Evolutionary conservation across 2,797 vertebrate species (phyloP).

Genomic region (Phyllotis vaccarum): DNA sequence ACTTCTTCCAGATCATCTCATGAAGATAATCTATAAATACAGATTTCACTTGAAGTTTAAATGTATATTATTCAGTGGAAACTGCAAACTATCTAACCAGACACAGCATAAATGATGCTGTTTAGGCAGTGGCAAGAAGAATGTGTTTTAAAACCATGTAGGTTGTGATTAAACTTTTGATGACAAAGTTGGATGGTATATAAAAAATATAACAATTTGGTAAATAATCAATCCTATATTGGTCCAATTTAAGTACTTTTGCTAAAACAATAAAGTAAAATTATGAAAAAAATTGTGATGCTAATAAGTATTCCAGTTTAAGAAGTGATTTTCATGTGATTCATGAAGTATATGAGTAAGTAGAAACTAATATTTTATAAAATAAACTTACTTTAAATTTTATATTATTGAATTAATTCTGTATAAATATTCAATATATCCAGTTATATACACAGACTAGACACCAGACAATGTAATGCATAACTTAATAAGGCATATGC

Average conservation of each 20-base stretch:
- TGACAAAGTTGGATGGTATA: neutral
- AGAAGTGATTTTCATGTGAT: neutral
- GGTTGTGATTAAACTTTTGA: neutral
- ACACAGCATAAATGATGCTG: neutral
- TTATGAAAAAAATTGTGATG: neutral
- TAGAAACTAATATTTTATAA: neutral
- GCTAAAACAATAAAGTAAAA: neutral
- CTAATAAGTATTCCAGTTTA: neutral
- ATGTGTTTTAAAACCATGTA: neutral
- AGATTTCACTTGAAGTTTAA: neutral
- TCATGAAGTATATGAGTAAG: neutral
- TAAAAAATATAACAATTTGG: neutral
- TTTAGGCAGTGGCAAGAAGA: neutral
- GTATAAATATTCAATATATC: accelerated
- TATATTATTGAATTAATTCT: neutral
- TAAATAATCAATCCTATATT: neutral
- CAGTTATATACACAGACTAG: neutral
- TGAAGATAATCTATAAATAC: neutral
- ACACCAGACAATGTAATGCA: neutral
- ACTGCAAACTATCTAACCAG: neutral
- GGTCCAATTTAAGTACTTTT: neutral
- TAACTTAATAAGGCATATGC: neutral
- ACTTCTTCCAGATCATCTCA: neutral
- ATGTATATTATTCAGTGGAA: neutral
- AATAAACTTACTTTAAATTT: neutral